Percentiles rank a stretch among this genome's conserved stretches.
These are phyloP conservation scores for Dryobota labecula DNA, from an alignment of 2,888 invertebrate species.

Conservation along the genomic window DNA sequence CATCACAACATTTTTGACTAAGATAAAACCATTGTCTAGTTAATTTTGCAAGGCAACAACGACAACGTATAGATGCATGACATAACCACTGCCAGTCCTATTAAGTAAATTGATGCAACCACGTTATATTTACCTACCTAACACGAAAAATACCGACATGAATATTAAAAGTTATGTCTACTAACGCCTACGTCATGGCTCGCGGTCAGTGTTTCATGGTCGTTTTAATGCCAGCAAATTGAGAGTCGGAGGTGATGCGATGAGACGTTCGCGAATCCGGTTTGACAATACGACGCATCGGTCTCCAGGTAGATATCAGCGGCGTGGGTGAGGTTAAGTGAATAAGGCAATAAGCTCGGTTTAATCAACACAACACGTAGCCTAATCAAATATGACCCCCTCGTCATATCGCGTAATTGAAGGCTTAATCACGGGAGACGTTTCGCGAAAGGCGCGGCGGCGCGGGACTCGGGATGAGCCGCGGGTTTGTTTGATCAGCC, in stretches of 20 bases:
- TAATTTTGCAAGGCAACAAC: conserved; percentile 71
- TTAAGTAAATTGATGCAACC: conserved; percentile 71
- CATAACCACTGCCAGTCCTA: conserved; percentile 68
- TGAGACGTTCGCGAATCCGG: conserved; percentile 75
- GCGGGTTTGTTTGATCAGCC: conserved; percentile 84
- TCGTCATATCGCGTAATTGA: conserved; percentile 89
- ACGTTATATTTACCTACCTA: conserved; percentile 60
- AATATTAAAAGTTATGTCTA: conserved; percentile 61
- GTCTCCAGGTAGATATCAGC: conserved; percentile 73
- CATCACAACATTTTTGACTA: conserved; percentile 41
- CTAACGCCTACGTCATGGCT: conserved; percentile 56
- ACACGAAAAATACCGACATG: conserved; percentile 57
- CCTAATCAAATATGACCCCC: conserved; percentile 90
- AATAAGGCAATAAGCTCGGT: conserved; percentile 89
- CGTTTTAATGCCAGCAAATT: conserved; percentile 80
- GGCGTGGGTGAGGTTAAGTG: conserved; percentile 81
- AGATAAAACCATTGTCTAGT: conserved; percentile 76
- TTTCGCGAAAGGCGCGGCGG: conserved; percentile 76
- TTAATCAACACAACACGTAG: conserved; percentile 89
- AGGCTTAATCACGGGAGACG: conserved; percentile 88
- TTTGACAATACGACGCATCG: conserved; percentile 71
- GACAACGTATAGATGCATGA: conserved; percentile 71
- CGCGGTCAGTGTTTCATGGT: conserved; percentile 78
- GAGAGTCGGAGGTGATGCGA: conserved; percentile 68
- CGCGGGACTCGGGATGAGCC: conserved; percentile 68